Base-by-base conservation (phyloP, 1,140 invertebrate genomes). In the Acyrthosiphon pisum region DNA sequence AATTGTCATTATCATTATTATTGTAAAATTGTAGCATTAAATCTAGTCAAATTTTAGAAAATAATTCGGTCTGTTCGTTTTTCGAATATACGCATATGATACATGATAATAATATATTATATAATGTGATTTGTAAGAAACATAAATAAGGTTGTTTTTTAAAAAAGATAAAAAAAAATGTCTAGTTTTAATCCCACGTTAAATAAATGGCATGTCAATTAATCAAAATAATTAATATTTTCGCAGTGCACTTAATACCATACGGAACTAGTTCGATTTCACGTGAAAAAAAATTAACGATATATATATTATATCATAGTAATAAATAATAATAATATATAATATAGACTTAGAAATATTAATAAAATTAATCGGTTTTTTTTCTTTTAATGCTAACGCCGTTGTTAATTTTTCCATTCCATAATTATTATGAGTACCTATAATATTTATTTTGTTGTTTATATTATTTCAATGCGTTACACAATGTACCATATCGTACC, bases 21-120 rank as follows among this genome's bases (percentile, higher is more conserved):
- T 48, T 44, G 3, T 60, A 60, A 41, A 26, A 68, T 3, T 76
- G 37, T 90, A 90, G 56, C 53, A 11, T 46, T 90, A 60, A 90
- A 68, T 90, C 89, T 90, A 90, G 89, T 90, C 89, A 90, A 90
- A 90, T 90, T n/a, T 44, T 90, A 68, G 89, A 90, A 90, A 18
- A 44, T 68, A 90, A 41, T 68, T 20, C 26, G 44, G 18, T 44
- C 6, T 35, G 88, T 90, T 90, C 23, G 53, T 90, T 60, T 48
- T 56, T 56, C 35, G 35, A 41, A 56, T 41, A 53, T 37, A 56
- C 81, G 35, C 22, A 37, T n/a, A n/a, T 83, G 20, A 53, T 23
- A 53, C 50, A 53, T 53, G 6, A 53, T 53, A 23, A 22, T 53
- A 41, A 53, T 53, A 53, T 53, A 53, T 53, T 6, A 53, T 35